phyloP scores from a whole-genome alignment of 2,888 invertebrate genomes.

The Endotricha flammealis region DNA sequence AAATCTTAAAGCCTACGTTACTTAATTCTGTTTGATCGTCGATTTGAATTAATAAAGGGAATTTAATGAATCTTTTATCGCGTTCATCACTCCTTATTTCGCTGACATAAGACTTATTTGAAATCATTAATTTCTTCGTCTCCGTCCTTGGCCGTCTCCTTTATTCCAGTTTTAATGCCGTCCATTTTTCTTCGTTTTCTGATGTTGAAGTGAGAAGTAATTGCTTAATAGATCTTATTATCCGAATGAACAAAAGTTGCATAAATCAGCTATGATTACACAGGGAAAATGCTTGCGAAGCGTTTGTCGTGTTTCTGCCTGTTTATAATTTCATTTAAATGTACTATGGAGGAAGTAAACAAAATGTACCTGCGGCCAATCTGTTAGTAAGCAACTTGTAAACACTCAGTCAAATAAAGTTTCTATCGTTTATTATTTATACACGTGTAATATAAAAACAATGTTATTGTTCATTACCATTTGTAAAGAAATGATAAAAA shows the following conservation, averaged over 20 bases:
- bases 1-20: too few relatives aligned
- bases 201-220: constrained; percentile 6
- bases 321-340: too few relatives aligned
- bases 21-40: too few relatives aligned
- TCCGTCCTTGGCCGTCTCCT: constrained; percentile 13
- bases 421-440: too few relatives aligned
- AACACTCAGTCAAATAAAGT: too few relatives aligned
- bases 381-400: too few relatives aligned
- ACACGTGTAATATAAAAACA: too few relatives aligned
- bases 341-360: too few relatives aligned
- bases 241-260: neutral
- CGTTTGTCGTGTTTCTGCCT: too few relatives aligned
- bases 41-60: constrained; percentile 11
- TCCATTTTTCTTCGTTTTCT: constrained; percentile 15
- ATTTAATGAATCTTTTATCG: constrained; percentile 24
- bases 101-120: constrained; percentile 34
- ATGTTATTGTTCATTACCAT: neutral
- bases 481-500: neutral
- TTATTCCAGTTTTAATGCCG: constrained; percentile 12
- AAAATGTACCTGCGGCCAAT: too few relatives aligned
- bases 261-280: too few relatives aligned
- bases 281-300: too few relatives aligned
- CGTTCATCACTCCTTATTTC: constrained; percentile 24
- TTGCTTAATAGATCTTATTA: constrained; percentile 7
- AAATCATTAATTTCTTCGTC: constrained; percentile 30